phyloP scores from a whole-genome alignment of 2,113 vertebrate species.

The Pogonocichla stellata region DNA sequence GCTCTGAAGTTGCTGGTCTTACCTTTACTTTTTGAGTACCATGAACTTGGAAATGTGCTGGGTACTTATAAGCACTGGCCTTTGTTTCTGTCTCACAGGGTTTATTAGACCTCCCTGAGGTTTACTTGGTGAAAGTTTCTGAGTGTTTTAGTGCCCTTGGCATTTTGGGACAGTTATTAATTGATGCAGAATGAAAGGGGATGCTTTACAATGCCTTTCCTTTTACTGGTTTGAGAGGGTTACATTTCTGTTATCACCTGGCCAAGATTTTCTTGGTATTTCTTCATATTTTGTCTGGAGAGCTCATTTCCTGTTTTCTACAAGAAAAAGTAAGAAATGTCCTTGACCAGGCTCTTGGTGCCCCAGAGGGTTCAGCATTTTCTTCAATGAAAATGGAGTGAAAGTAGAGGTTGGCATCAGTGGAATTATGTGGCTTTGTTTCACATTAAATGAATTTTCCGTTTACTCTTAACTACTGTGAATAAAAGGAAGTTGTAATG shows the following conservation, averaged over 20 bases:
- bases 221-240: background rate
- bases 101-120: background rate
- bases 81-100: background rate
- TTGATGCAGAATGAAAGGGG: background rate
- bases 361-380: background rate
- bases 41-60: background rate
- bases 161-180: background rate
- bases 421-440: constrained; percentile 38
- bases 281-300: background rate
- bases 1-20: background rate
- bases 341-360: background rate
- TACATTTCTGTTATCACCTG: background rate
- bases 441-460: background rate
- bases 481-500: constrained; percentile 45
- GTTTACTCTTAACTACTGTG: background rate
- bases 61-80: background rate
- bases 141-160: background rate
- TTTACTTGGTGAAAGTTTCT: background rate
- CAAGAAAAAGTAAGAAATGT: background rate
- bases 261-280: background rate
- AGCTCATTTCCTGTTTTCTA: background rate
- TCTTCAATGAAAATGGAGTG: constrained; percentile 49
- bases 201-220: background rate
- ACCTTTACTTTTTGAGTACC: background rate
- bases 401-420: constrained; percentile 33